phyloP scores from a whole-genome alignment of 2,888 invertebrate genomes.

The Crossocerus cetratus region DNA sequence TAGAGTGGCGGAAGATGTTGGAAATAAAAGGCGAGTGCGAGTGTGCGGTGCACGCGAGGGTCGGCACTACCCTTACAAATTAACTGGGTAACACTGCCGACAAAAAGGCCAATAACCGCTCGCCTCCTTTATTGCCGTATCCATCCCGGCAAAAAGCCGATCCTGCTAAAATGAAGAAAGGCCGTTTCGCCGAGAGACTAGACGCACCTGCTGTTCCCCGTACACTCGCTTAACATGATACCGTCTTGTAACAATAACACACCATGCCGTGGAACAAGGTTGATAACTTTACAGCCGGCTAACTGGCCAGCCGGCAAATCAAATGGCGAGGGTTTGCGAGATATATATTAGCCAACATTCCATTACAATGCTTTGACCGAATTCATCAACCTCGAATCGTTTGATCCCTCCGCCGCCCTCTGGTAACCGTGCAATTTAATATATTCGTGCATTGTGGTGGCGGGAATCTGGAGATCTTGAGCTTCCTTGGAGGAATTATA shows the following conservation, averaged over 20 bases:
- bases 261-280: too few relatives aligned
- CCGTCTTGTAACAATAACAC: too few relatives aligned
- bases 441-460: constrained; percentile 20
- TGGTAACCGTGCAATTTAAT: constrained; percentile 17
- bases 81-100: neutral
- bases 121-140: too few relatives aligned
- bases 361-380: constrained; percentile 25
- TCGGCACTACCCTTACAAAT: neutral
- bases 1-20: neutral
- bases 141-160: too few relatives aligned
- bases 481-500: neutral
- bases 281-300: too few relatives aligned
- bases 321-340: too few relatives aligned
- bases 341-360: neutral
- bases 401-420: constrained; percentile 22
- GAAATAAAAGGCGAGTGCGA: neutral
- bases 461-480: constrained; percentile 8
- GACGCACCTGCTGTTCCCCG: too few relatives aligned
- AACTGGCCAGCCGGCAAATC: too few relatives aligned
- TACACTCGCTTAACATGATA: too few relatives aligned
- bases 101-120: too few relatives aligned
- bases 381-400: constrained; percentile 15
- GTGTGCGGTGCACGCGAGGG: constrained; percentile 4
- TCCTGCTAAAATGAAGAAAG: too few relatives aligned
- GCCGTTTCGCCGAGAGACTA: too few relatives aligned